Evolutionary conservation across 2,113 vertebrate species (phyloP), one percentile per base, ranked within the genome.

Genomic region (Pluvialis apricaria): DNA sequence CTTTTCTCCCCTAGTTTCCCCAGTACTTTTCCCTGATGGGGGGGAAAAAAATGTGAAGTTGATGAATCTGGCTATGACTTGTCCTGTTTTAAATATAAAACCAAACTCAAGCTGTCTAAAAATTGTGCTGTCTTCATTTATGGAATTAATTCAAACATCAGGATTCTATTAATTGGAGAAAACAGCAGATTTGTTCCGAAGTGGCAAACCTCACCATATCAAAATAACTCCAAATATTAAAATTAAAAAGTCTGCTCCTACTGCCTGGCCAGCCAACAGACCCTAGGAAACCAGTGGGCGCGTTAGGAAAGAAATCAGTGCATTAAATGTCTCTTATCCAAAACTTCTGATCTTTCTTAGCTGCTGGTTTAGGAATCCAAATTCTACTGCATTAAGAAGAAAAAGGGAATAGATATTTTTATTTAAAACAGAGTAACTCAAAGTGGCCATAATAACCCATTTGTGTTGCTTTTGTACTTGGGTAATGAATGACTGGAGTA

Each of bases 401-500:
- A 89, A 65, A 90, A 77, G 5, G 45, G 73, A 88, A 87, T 34
- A 40, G 44, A 82, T 87, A 72, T 79, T 92, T 93, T 92, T 89
- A 86, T 89, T 95, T 84, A 92, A 92, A 96, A 47, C 55, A 87
- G 86, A 88, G 71, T 85, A 70, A 82, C 57, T 87, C 75, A 12
- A 82, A 86, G 60, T 54, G 68, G 38, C 54, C 55, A 34, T 95
- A 94, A 95, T 83, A 90, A 96, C 86, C 80, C n/a, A 73, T 65
- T 95, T 94, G 57, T 90, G 78, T 62, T 80, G 87, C 84, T 92
- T 95, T 90, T 88, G 89, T 96, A 66, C 87, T 85, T 14, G 31
- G 32, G 71, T 96, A 96, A 97, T 96, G 87, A 96, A 82, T 86
- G 91, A 70, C 78, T 82, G n/a, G 28, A 71, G 64, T 73, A 91